Evolutionary conservation across 2,797 vertebrate species (phyloP), one percentile per base, ranked within the genome.

Genomic region (Gadopsis bispinosus): DNA sequence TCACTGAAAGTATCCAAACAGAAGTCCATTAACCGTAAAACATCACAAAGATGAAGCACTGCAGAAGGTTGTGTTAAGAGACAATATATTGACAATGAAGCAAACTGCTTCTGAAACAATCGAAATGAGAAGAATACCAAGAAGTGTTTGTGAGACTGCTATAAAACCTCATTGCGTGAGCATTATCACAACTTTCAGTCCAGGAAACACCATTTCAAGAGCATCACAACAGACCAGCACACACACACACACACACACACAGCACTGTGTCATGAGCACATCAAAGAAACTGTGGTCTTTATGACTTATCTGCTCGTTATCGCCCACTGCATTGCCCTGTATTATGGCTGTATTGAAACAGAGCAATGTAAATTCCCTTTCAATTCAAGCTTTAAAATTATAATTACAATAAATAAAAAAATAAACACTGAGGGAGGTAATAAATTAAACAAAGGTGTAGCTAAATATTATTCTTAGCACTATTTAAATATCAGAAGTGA

Each of bases 401-500:
- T 35, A 35, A 35, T 35, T 35, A 35, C 7, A 35, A 35, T 35
- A 7, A 35, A 35, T 33, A 4, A 33, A 33, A 33, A 4, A 33
- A 33, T 6, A 26, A 26, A 26, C 26, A 26, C 26, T 26, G 26
- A 26, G 26, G 26, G 26, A 26, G 26, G 6, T 20, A 20, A 29
- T 26, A 39, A 65, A 62, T 2, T 7, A 26, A 54, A 29, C 41
- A 39, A 47, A 39, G 14, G 7, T 1, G 11, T 37, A 14, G n/a
- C 13, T 37, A 0, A 3, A 50, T 0, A 0, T 22, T 48, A 20
- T 54, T 47, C 2, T 4, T n/a, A 29, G 8, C 33, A 58, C 14
- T 39, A 5, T 80, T 58, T 56, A 31, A 62, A 43, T 14, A 13
- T 61, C 76, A 54, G 2, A 69, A n/a, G 0, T 47, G 20, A 62